Evolutionary conservation across 2,888 invertebrate genomes (phyloP).

Genomic region (Carcina quercana): DNA sequence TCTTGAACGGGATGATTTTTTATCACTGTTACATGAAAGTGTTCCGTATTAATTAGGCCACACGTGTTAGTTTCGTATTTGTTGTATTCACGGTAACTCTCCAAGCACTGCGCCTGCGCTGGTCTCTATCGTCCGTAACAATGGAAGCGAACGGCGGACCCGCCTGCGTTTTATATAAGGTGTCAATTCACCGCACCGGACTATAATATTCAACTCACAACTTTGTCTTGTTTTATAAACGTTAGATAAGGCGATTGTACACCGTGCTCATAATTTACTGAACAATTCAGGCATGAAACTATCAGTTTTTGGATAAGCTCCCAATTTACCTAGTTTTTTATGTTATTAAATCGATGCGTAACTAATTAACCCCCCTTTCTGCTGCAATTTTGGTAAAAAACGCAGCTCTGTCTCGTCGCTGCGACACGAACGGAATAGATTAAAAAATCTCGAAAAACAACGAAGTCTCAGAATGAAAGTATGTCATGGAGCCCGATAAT

Average conservation of each 20-base stretch:
- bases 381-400: background rate
- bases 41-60: conserved; percentile 15
- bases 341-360: conserved; percentile 16
- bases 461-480: conserved; percentile 19
- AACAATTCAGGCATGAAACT: conserved; percentile 44
- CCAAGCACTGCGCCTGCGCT: conserved; percentile 43
- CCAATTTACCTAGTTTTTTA: conserved; percentile 18
- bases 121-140: conserved; percentile 39
- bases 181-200: conserved; percentile 44
- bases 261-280: conserved; percentile 37
- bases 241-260: conserved; percentile 54
- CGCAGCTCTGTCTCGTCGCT: no score
- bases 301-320: conserved; percentile 25
- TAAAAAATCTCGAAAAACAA: no score
- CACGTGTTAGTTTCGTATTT: conserved; percentile 24
- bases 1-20: conserved; percentile 23
- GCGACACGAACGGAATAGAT: no score
- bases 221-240: conserved; percentile 51
- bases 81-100: conserved; percentile 20
- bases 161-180: conserved; percentile 58
- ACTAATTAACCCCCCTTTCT: conserved; percentile 3
- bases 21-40: conserved; percentile 21
- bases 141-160: conserved; percentile 45
- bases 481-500: no score
- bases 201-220: conserved; percentile 36